These are phyloP conservation scores for Sinosuthora webbiana DNA, from an alignment of 2,113 vertebrate genomes.

Conservation along the genomic window DNA sequence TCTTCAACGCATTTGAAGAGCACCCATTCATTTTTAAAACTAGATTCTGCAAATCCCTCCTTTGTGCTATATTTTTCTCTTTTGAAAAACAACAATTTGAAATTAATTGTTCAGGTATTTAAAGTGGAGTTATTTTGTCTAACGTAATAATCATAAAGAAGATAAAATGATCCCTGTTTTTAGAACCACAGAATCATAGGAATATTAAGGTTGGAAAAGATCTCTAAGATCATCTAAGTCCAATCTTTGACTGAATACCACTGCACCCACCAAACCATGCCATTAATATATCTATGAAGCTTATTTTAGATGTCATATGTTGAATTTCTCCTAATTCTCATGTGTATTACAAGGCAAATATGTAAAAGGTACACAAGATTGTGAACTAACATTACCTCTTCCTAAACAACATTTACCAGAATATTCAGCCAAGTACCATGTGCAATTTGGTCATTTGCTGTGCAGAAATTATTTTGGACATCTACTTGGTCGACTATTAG, in stretches of 20 bases:
- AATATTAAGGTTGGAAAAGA: not conserved
- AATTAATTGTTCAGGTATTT: not conserved
- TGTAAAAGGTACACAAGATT: not conserved
- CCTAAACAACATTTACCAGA: not conserved
- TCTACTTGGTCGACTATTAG: not conserved
- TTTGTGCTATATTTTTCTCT: not conserved
- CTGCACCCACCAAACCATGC: not conserved
- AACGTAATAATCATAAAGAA: not conserved
- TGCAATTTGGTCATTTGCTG: not conserved
- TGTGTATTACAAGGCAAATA: not conserved
- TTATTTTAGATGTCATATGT: rapidly evolving
- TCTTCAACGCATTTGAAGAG: not conserved
- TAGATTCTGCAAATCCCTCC: not conserved
- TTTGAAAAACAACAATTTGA: not conserved
- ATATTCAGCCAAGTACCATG: not conserved
- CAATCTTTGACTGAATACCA: not conserved
- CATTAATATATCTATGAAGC: not conserved
- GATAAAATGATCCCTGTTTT: not conserved
- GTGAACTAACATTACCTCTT: not conserved
- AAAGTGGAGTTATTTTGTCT: not conserved
- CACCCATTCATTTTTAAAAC: not conserved
- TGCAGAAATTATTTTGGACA: not conserved
- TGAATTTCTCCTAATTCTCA: not conserved
- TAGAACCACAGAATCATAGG: not conserved
- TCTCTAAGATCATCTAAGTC: not conserved